Evolutionary conservation across 2,797 vertebrate genomes (phyloP).

Genomic region (Phylloscopus collybita): DNA sequence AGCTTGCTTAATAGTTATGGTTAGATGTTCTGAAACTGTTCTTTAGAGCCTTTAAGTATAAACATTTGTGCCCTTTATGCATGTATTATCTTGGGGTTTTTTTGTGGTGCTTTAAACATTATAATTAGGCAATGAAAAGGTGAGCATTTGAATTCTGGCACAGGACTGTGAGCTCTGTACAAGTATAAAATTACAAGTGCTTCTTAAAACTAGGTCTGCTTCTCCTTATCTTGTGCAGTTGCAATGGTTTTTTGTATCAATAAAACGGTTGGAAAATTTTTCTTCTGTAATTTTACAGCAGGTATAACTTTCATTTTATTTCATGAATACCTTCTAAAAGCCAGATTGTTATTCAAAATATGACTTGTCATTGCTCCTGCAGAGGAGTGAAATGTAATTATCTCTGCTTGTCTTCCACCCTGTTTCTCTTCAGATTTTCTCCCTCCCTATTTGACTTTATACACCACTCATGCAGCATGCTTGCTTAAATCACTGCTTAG

Average conservation of each 20-base stretch:
- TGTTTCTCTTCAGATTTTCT: neutral
- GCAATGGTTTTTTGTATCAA: neutral
- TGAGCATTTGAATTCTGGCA: neutral
- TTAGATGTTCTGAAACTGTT: neutral
- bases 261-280: neutral
- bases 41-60: neutral
- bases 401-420: neutral
- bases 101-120: neutral
- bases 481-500: neutral
- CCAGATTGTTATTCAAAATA: neutral
- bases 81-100: neutral
- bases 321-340: neutral
- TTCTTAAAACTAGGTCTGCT: neutral
- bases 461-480: neutral
- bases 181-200: neutral
- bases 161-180: neutral
- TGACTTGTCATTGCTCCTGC: neutral
- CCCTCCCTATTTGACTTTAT: neutral
- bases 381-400: neutral
- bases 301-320: neutral
- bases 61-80: neutral
- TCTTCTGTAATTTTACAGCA: neutral
- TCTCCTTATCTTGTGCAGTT: neutral
- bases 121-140: neutral
- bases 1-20: neutral